Evolutionary conservation across 2,888 invertebrate genomes (phyloP).

Genomic region (Catotricha subobsoleta): DNA sequence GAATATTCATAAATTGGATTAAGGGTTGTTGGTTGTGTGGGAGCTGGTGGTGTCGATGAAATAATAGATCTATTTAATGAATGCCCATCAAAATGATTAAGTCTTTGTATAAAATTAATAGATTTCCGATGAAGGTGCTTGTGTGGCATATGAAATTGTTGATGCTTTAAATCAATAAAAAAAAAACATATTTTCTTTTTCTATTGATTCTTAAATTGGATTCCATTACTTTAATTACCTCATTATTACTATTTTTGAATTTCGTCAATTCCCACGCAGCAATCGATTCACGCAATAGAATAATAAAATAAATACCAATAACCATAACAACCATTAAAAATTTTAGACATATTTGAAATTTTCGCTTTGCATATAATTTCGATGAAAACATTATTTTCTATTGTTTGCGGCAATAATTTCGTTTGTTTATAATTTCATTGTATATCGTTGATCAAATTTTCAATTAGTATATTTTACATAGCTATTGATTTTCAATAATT

Average conservation of each 20-base stretch:
- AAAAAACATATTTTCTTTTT: not conserved
- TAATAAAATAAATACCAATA: conserved; percentile 9
- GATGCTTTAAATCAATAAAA: not conserved
- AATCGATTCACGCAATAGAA: conserved; percentile 8
- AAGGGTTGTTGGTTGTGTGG: too few relatives aligned
- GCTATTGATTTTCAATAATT: too few relatives aligned
- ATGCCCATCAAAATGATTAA: not conserved
- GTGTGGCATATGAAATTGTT: not conserved
- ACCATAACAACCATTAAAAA: conserved; percentile 6
- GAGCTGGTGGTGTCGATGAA: not conserved
- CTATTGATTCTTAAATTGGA: not conserved
- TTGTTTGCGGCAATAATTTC: not conserved
- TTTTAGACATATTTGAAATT: conserved; percentile 7
- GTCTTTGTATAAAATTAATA: not conserved
- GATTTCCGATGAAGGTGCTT: not conserved
- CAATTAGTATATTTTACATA: too few relatives aligned
- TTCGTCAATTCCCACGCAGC: conserved; percentile 15
- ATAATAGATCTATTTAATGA: too few relatives aligned
- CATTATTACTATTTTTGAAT: conserved; percentile 8
- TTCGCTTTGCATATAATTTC: conserved; percentile 5
- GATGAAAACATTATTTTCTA: conserved; percentile 1
- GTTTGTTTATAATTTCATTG: not conserved
- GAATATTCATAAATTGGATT: conserved; percentile 31
- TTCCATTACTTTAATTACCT: not conserved
- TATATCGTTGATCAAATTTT: not conserved